Evolutionary conservation across 2,113 vertebrate genomes (phyloP).

Genomic region (Pelecanoides urinatrix): DNA sequence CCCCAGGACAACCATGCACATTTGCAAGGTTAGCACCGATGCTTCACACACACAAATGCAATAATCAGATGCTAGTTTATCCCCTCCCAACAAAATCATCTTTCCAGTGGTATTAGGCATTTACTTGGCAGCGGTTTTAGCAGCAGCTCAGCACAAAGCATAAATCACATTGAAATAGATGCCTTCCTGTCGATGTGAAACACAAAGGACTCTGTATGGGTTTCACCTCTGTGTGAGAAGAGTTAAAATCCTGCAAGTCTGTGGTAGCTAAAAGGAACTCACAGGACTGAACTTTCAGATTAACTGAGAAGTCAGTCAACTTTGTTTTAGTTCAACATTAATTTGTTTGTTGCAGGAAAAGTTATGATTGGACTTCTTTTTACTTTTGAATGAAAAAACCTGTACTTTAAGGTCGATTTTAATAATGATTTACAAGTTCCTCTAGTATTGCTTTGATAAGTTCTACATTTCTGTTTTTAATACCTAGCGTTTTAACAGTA

Average conservation of each 20-base stretch:
- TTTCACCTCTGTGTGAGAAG: neutral
- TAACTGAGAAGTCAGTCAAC: neutral
- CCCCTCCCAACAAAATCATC: neutral
- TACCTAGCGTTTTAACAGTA: neutral
- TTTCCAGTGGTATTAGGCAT: neutral
- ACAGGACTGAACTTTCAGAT: neutral
- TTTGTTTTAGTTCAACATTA: neutral
- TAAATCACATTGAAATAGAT: neutral
- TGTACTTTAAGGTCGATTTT: neutral
- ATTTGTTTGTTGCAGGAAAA: neutral
- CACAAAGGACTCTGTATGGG: fast-evolving
- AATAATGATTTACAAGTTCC: neutral
- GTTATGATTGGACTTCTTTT: neutral
- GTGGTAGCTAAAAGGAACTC: neutral
- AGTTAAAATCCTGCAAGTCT: neutral
- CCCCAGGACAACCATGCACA: neutral
- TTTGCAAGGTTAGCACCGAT: neutral
- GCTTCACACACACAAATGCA: neutral
- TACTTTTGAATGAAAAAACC: neutral
- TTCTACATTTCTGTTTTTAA: neutral
- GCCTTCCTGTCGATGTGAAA: neutral
- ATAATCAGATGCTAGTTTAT: neutral
- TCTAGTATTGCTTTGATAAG: neutral
- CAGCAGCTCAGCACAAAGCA: neutral
- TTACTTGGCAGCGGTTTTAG: neutral